A percentile compares a stretch with the other conserved stretches of the same genome.
Conservation (phyloP, 2,888 invertebrate genomes). For the Drosophila glabriapex region DNA sequence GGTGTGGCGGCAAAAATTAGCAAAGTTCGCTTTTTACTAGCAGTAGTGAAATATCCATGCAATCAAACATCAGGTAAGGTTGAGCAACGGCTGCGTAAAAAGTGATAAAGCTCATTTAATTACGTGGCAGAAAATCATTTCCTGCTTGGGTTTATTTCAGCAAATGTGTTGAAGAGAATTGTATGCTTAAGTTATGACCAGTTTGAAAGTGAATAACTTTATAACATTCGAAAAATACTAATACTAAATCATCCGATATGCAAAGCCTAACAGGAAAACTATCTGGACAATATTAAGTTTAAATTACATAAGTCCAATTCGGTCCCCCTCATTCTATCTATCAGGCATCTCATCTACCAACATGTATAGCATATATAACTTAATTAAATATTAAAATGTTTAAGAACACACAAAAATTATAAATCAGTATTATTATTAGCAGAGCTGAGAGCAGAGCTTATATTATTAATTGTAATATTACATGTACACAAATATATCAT, state of each 20-base stretch:
- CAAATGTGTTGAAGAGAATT: not conserved
- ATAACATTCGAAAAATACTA: not conserved
- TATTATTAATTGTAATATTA: not conserved
- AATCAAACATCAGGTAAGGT: not conserved
- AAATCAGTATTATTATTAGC: not conserved
- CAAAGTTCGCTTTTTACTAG: constrained; percentile 15
- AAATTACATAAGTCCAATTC: not conserved
- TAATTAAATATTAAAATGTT: not conserved
- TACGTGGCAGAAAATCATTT: not conserved
- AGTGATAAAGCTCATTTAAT: constrained; percentile 6
- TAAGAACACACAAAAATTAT: not conserved
- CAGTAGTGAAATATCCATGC: not conserved
- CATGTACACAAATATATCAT: not conserved
- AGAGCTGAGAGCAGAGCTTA: not conserved
- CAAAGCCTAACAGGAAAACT: too few species aligned
- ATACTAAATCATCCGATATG: not conserved
- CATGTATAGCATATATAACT: not conserved
- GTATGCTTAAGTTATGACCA: not conserved
- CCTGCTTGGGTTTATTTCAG: not conserved
- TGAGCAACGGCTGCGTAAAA: constrained; percentile 15
- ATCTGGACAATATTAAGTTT: not conserved
- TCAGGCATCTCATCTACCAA: not conserved
- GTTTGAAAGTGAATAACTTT: not conserved
- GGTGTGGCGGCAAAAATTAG: constrained; percentile 5
- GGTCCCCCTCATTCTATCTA: not conserved